These are phyloP conservation scores for Neelides sp. DNA, from an alignment of 1,140 invertebrate genomes.

Conservation along the genomic window DNA sequence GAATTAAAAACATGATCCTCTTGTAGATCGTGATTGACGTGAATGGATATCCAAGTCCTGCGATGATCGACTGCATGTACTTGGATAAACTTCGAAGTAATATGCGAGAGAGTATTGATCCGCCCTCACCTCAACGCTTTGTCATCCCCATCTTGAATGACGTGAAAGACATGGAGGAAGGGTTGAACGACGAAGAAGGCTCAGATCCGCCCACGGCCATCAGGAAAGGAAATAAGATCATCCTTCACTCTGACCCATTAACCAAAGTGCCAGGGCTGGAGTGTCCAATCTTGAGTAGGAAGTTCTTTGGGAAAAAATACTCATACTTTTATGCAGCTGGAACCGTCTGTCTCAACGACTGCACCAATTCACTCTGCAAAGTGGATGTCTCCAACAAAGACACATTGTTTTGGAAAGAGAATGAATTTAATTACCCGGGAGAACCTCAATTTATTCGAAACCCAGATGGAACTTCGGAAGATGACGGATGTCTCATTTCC, in stretches of 20 bases:
- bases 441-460: slow-evolving; percentile 20
- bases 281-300: slow-evolving; percentile 15
- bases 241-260: slow-evolving; percentile 14
- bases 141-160: slow-evolving; percentile 18
- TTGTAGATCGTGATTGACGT: slow-evolving; percentile 21
- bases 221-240: slow-evolving; percentile 16
- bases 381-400: slow-evolving; percentile 4
- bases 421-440: slow-evolving; percentile 7
- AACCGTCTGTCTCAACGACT: slow-evolving; percentile 2
- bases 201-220: slow-evolving; percentile 8
- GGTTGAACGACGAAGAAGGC: slow-evolving; percentile 8
- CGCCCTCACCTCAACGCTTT: slow-evolving; percentile 9
- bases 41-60: slow-evolving; percentile 17
- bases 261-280: slow-evolving; percentile 19
- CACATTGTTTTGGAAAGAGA: slow-evolving; percentile 7
- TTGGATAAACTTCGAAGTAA: slow-evolving; percentile 16
- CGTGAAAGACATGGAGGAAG: slow-evolving; percentile 5
- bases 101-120: slow-evolving; percentile 2
- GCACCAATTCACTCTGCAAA: slow-evolving; percentile 16
- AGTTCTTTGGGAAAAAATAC: slow-evolving; percentile 15
- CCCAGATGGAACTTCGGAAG: slow-evolving; percentile 10
- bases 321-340: slow-evolving; percentile 14
- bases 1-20: not conserved
- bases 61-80: slow-evolving; percentile 5
- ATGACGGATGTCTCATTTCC: slow-evolving; percentile 13